phyloP scores from a whole-genome alignment of 2,797 vertebrate genomes.

The Serranus cabrilla region DNA sequence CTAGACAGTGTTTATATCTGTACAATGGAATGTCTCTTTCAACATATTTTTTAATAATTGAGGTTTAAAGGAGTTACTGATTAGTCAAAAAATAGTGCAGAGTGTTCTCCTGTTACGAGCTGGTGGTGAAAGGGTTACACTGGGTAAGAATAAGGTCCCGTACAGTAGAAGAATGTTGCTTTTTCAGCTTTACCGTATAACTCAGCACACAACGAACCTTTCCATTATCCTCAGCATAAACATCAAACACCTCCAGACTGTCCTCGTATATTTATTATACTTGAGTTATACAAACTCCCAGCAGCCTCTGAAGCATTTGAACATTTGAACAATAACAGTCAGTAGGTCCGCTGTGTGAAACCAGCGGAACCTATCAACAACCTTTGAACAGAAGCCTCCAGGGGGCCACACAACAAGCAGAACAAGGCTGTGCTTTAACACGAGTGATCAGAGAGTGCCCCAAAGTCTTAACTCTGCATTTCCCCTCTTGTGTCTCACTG shows the following conservation, averaged over 20 bases:
- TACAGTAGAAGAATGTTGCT: too few relatives aligned
- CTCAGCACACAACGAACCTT: background rate
- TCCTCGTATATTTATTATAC: background rate
- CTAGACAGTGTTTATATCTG: too few relatives aligned
- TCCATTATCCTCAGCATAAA: background rate
- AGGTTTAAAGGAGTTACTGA: too few relatives aligned
- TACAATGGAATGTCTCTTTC: too few relatives aligned
- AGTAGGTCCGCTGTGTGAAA: constrained; percentile 33
- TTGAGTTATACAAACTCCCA: constrained; percentile 8
- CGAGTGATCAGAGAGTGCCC: constrained; percentile 45
- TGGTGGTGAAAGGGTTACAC: too few relatives aligned
- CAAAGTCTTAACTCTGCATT: constrained; percentile 36
- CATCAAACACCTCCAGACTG: background rate
- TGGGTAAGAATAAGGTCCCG: too few relatives aligned
- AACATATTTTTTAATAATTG: too few relatives aligned
- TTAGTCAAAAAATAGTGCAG: too few relatives aligned
- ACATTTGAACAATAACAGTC: background rate
- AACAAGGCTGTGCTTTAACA: constrained; percentile 39
- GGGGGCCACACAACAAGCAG: constrained; percentile 30
- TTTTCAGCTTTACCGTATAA: too few relatives aligned
- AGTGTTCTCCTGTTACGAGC: too few relatives aligned
- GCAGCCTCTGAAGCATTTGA: constrained; percentile 10
- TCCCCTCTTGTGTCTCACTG: constrained; percentile 36
- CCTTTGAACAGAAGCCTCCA: constrained; percentile 34
- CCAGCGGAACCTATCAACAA: constrained; percentile 6